These are phyloP conservation scores for Epizoanthus scotinus DNA, from an alignment of 92 coral and sea anemone species.

Conservation along the genomic window DNA sequence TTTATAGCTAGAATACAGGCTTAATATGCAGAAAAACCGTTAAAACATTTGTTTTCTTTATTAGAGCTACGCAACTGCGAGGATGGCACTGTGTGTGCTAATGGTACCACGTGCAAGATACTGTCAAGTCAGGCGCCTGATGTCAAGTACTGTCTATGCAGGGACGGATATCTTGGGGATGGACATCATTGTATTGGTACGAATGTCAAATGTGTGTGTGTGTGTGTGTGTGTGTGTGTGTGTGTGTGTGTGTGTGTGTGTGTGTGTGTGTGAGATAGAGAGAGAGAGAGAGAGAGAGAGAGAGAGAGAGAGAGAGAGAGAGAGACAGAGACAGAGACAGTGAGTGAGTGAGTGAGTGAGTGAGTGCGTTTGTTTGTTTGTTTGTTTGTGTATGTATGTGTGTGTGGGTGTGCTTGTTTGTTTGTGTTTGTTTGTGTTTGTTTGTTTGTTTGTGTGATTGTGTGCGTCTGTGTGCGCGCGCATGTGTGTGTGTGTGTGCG, in stretches of 20 bases:
- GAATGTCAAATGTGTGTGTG: not conserved
- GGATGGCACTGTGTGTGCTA: not conserved
- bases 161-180: conserved; percentile 48
- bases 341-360: not conserved
- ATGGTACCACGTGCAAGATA: not conserved
- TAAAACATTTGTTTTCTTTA: not conserved
- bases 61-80: conserved; percentile 6
- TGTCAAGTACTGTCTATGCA: conserved; percentile 49
- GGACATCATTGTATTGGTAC: conserved; percentile 60
- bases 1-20: too few relatives aligned
- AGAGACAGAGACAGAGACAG: too few relatives aligned
- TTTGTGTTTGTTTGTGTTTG: not conserved
- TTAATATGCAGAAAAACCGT: too few relatives aligned
- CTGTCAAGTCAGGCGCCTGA: conserved; percentile 20
- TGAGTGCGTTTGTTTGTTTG: not conserved
- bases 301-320: too few relatives aligned
- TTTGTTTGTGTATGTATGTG: not conserved
- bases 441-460: not conserved
- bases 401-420: not conserved
- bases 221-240: not conserved
- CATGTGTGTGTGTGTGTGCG: too few relatives aligned
- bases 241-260: not conserved
- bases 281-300: too few relatives aligned
- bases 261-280: not conserved
- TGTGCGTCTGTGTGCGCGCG: too few relatives aligned